These are phyloP conservation scores for Trachelus iudaicus DNA, from an alignment of 2,888 invertebrate genomes.

Conservation along the genomic window DNA sequence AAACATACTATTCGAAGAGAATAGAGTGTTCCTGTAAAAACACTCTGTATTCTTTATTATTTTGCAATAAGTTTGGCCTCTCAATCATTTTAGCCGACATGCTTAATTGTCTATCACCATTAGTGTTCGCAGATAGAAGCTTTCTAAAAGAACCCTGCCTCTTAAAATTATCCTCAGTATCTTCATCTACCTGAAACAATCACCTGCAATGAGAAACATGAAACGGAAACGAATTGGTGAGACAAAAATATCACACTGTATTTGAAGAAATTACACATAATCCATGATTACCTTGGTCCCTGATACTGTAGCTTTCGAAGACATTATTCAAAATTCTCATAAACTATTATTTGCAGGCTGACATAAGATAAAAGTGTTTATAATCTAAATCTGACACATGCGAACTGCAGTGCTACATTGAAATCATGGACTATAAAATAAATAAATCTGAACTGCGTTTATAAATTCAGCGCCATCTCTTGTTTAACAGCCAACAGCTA, in stretches of 20 bases:
- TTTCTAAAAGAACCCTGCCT: slow-evolving; percentile 71
- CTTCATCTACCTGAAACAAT: slow-evolving; percentile 46
- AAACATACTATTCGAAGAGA: slow-evolving; percentile 92
- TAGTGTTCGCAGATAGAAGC: slow-evolving; percentile 68
- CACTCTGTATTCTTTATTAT: slow-evolving; percentile 76
- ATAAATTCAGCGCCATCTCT: background rate
- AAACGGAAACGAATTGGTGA: background rate
- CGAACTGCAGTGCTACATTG: background rate
- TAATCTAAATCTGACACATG: background rate
- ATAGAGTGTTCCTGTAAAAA: slow-evolving; percentile 91
- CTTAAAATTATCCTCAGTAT: slow-evolving; percentile 62
- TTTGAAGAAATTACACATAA: background rate
- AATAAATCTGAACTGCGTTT: background rate
- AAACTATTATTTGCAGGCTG: background rate
- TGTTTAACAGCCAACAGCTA: background rate
- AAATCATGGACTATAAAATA: background rate
- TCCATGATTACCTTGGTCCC: slow-evolving; percentile 22
- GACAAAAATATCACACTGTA: background rate
- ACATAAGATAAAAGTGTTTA: background rate
- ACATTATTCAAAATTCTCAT: slow-evolving; percentile 16
- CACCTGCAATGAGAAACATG: slow-evolving; percentile 4
- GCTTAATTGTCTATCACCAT: slow-evolving; percentile 70
- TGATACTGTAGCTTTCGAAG: slow-evolving; percentile 26
- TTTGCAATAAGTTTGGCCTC: slow-evolving; percentile 66
- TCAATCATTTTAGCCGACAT: slow-evolving; percentile 71